A percentile compares a stretch with the other conserved stretches of the same genome.
phyloP scores from a whole-genome alignment of 2,113 vertebrate genomes.

The Sceloporus tristichus region DNA sequence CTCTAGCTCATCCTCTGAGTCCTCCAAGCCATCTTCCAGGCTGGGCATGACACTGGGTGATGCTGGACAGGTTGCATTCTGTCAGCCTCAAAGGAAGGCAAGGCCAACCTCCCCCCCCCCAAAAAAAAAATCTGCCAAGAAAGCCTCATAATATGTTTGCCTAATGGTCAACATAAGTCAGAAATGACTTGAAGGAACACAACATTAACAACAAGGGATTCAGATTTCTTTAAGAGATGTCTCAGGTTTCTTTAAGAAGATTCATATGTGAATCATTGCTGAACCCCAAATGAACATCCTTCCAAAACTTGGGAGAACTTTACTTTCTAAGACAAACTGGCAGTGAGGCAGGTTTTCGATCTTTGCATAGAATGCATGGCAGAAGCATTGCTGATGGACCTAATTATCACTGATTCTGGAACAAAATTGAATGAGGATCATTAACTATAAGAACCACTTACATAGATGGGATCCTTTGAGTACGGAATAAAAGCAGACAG shows the following conservation, averaged over 20 bases:
- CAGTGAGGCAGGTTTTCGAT: neutral
- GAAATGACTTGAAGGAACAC: no score
- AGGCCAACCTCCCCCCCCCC: no score
- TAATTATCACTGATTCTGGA: slow-evolving; percentile 21
- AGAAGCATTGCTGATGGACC: neutral
- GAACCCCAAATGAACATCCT: slow-evolving; percentile 28
- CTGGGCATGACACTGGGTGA: no score
- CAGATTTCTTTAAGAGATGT: neutral
- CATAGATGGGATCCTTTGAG: neutral
- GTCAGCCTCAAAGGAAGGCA: no score
- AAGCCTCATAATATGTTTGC: no score
- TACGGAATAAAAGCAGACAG: neutral
- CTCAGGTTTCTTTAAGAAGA: neutral
- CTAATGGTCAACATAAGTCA: no score
- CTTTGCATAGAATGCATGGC: neutral
- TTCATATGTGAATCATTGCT: slow-evolving; percentile 30
- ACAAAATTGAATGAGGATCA: slow-evolving; percentile 19
- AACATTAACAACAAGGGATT: no score
- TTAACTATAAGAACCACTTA: slow-evolving; percentile 12
- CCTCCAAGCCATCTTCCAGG: no score
- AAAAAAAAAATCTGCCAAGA: no score
- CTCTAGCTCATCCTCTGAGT: no score
- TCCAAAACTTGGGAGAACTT: neutral
- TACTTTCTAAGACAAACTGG: slow-evolving; percentile 13
- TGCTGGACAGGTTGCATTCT: no score